Percentiles rank a stretch among this genome's conserved stretches.
Evolutionary conservation across 2,888 invertebrate species (phyloP).

Genomic region (Rhagonycha lutea): DNA sequence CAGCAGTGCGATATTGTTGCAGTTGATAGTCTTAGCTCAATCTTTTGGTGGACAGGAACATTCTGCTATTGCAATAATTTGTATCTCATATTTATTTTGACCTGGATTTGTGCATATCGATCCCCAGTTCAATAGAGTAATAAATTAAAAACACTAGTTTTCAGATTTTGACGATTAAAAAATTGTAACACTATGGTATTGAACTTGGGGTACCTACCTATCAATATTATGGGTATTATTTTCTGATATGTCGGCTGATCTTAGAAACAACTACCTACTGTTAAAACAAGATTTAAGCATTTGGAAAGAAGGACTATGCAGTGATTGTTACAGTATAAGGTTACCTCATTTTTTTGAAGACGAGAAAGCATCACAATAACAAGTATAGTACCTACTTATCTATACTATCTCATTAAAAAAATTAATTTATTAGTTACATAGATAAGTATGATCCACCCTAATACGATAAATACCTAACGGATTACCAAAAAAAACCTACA

Average conservation of each 20-base stretch:
- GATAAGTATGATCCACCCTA: not conserved
- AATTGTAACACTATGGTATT: too few relatives aligned
- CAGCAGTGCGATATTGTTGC: too few relatives aligned
- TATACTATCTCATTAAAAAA: not conserved
- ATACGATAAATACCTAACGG: not conserved
- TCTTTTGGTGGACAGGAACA: too few relatives aligned
- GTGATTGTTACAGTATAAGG: not conserved
- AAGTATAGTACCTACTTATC: not conserved
- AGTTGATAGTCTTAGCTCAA: too few relatives aligned
- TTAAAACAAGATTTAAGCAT: not conserved
- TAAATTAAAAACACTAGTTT: too few relatives aligned
- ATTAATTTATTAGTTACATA: not conserved
- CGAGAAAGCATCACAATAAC: not conserved
- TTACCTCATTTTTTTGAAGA: not conserved
- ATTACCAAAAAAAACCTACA: not conserved
- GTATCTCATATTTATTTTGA: too few relatives aligned
- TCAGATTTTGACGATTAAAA: too few relatives aligned
- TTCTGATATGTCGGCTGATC: not conserved
- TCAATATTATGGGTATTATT: not conserved
- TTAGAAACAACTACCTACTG: not conserved
- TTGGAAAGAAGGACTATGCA: not conserved
- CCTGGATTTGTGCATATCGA: too few relatives aligned
- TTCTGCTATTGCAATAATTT: too few relatives aligned
- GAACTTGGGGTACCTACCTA: too few relatives aligned
- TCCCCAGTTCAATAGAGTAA: too few relatives aligned